phyloP scores from a whole-genome alignment of 1,140 invertebrate species.

The Geopemphigus sp. region DNA sequence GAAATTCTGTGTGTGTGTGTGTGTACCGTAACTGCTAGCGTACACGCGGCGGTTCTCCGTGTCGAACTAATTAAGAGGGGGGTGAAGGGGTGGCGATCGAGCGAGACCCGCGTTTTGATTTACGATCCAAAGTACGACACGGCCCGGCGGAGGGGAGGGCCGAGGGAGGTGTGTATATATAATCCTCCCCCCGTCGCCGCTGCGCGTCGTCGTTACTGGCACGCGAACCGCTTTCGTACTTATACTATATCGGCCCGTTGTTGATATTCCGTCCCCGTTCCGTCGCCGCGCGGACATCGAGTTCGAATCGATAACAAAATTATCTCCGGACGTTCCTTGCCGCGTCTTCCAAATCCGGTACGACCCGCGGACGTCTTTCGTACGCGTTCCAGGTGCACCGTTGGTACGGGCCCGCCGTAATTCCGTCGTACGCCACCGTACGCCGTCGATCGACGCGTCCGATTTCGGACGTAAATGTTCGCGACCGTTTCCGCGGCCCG shows the following conservation, averaged over 20 bases:
- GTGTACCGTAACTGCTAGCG: too few relatives aligned
- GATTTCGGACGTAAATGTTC: too few relatives aligned
- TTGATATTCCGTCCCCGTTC: not conserved
- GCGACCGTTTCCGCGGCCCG: too few relatives aligned
- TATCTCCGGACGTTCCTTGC: too few relatives aligned
- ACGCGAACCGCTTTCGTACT: constrained; percentile 6
- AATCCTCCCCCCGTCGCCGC: not conserved
- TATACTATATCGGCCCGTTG: not conserved
- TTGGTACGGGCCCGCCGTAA: too few relatives aligned
- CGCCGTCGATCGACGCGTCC: not conserved
- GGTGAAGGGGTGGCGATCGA: not conserved
- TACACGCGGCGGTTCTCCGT: too few relatives aligned
- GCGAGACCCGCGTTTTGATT: constrained; percentile 20
- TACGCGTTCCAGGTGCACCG: too few relatives aligned
- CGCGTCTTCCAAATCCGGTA: too few relatives aligned
- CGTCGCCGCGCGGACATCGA: not conserved
- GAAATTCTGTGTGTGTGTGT: too few relatives aligned
- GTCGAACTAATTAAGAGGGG: constrained; percentile 39
- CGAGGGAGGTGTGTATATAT: not conserved
- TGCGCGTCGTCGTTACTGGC: not conserved
- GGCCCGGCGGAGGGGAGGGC: not conserved
- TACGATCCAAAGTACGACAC: not conserved
- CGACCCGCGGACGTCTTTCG: too few relatives aligned
- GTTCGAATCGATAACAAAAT: too few relatives aligned
- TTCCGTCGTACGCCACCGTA: not conserved